Evolutionary conservation across 2,797 vertebrate species (phyloP), one percentile per base, ranked within the genome.

Genomic region (Euthynnus affinis): DNA sequence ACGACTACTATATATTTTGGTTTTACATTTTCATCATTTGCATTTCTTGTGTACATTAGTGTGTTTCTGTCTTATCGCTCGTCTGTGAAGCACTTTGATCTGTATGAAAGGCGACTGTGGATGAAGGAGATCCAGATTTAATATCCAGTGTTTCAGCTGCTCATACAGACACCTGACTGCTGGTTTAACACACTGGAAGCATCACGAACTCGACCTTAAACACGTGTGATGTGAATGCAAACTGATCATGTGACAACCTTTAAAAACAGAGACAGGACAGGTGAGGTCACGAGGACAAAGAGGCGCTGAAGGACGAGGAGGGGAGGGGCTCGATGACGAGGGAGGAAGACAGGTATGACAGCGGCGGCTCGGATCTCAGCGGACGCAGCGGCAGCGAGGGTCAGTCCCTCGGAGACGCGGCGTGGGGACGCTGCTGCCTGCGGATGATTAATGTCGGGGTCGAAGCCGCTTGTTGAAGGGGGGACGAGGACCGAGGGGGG

Each of bases 391-490:
- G 65, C 76, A 51, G 64, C 1, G 25, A 51, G 56, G 48, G 56
- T 60, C n/a, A 8, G 52, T 44, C 80, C 86, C 87, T 59, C 42
- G 0, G 87, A 82, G 86, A 78, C 46, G 1, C 1, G 68, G 23
- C 4, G 13, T 42, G 64, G n/a, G 73, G 44, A 80, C 77, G 52
- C 3, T 1, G 62, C 61, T 29, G 84, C 76, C 81, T 78, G 78
- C 76, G 6, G 58, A 89, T 90, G 89, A 90, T 89, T 86, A 87
- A 90, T 90, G 86, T 76, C 13, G 70, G 55, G 83, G 83, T 82
- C 44, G 29, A 42, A 62, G 55, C n/a, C 22, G 83, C 67, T 87
- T 71, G 81, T 51, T 89, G 83, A 84, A 85, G 85, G 84, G 83
- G n/a, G 65, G 63, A 42, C 17, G 67, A 65, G 80, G 78, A 82